Evolutionary conservation across 2,888 invertebrate genomes (phyloP).

Genomic region (Galerucella pusilla): DNA sequence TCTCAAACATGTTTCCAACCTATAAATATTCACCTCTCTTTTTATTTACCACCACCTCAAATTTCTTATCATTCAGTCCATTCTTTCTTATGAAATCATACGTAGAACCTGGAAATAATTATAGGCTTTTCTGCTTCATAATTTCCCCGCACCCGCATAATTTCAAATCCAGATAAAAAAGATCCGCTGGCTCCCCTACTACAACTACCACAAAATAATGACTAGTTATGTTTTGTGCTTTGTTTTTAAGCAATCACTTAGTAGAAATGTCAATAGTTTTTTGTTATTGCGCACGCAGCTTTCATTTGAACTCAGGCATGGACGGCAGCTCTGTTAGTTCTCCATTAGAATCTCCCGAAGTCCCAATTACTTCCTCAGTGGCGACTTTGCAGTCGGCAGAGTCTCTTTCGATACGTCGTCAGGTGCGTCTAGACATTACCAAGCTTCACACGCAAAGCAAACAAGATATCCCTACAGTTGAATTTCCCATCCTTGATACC

Average conservation of each 20-base stretch:
- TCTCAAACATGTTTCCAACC: too few species aligned
- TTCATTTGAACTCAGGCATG: constrained; percentile 83
- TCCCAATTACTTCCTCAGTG: constrained; percentile 74
- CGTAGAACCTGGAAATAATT: too few species aligned
- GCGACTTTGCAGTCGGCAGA: constrained; percentile 76
- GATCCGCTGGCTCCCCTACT: too few species aligned
- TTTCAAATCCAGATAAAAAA: too few species aligned
- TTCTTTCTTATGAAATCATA: too few species aligned
- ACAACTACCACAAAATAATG: too few species aligned
- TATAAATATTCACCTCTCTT: too few species aligned
- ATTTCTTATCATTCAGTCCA: too few species aligned
- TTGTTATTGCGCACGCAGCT: constrained; percentile 69
- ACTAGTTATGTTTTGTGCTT: background rate
- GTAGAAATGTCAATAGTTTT: constrained; percentile 39
- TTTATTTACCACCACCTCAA: too few species aligned
- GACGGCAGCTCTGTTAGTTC: constrained; percentile 83
- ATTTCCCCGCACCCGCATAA: too few species aligned
- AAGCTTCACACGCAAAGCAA: constrained; percentile 44
- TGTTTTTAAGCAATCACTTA: constrained; percentile 12
- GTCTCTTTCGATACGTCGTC: constrained; percentile 66
- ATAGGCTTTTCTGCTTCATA: too few species aligned
- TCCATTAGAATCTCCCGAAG: constrained; percentile 86
- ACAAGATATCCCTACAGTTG: constrained; percentile 77
- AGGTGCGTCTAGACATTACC: constrained; percentile 61
- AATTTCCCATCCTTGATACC: constrained; percentile 63